Evolutionary conservation across 2,888 invertebrate species (phyloP), one percentile per base, ranked within the genome.

Genomic region (Cryptocheilus praepositus): DNA sequence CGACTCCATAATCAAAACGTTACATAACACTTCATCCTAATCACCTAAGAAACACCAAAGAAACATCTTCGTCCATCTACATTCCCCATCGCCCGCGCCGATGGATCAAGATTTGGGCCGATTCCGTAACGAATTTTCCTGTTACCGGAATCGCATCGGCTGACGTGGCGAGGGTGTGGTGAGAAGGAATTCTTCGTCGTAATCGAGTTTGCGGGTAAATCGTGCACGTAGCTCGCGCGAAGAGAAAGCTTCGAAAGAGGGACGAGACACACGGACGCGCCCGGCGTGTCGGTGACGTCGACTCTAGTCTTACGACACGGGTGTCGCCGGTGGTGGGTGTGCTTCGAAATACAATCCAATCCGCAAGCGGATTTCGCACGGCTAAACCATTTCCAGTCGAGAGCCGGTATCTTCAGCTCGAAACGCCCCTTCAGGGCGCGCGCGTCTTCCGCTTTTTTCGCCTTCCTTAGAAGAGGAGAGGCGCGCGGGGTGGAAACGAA

Each of bases 291-390:
- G 3, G 45, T 45, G 45, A 25, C 25, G 25, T 3, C 5, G 5
- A 5, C 25, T 2, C 3, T 25, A 25, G 25, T 25, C 3, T 3
- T 3, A 7, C 15, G 58, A 44, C 19, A 45, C 7, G 2, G 46
- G 58, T 18, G 36, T 22, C 46, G 43, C 21, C 43, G 59, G 25
- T 55, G 65, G 53, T 54, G 52, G 63, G 49, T 67, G 69, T 64
- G 63, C 62, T 67, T 66, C 73, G 73, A 76, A 80, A 81, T 74
- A 79, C 80, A 80, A 81, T 81, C 80, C 79, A 81, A 80, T 81
- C 69, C 77, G 67, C 51, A 36, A 57, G 59, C 70, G 73, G 73
- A 76, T 81, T 73, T 76, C 64, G 61, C 65, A 68, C 51, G 61
- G 71, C 73, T 73, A 74, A 80, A 80, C 58, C 78, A 73, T 76